Evolutionary conservation across 2,113 vertebrate genomes (phyloP), one percentile per base, ranked within the genome.

Genomic region (Sinocyclocheilus grahami): DNA sequence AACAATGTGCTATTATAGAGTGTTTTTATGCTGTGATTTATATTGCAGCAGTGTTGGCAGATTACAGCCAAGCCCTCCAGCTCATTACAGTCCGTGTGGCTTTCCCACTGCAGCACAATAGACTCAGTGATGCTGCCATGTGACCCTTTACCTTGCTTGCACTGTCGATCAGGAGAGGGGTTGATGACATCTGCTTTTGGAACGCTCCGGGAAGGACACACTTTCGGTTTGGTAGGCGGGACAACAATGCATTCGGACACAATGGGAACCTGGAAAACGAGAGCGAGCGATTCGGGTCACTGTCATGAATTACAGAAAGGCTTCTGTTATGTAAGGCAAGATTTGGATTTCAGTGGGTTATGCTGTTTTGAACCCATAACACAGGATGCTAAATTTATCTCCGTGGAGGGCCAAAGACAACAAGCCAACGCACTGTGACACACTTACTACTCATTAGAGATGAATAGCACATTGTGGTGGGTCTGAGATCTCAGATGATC

Each of bases 401-500:
- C 78, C 22, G 84, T 92, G 89, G 85, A 89, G 85, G 90, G 90
- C 76, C 88, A 89, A 92, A 87, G 92, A 90, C 79, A 92, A 93
- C 92, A 89, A 89, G 90, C 91, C 92, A 92, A 92, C 87, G 90
- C 91, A 91, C 93, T 94, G 93, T 93, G 92, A 95, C 93, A 95
- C 93, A 94, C 92, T 96, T 93, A 92, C 91, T 90, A 87, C 94
- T 95, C 94, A 95, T 95, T 95, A 95, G 91, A 94, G 91, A 92
- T 94, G 93, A 95, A 95, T 94, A 90, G 91, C 89, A 89, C 92
- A 92, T 95, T 95, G 94, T 95, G 92, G 92, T 91, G 92, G 89
- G 91, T 92, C 93, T 92, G 92, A 86, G 87, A 78, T 79, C 84
- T 77, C 74, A 60, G 77, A 77, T 91, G 92, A 92, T 95, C 95